Evolutionary conservation across 64 coral and sea anemone genomes (phyloP).

Genomic region (Stichodactyla mertensii): DNA sequence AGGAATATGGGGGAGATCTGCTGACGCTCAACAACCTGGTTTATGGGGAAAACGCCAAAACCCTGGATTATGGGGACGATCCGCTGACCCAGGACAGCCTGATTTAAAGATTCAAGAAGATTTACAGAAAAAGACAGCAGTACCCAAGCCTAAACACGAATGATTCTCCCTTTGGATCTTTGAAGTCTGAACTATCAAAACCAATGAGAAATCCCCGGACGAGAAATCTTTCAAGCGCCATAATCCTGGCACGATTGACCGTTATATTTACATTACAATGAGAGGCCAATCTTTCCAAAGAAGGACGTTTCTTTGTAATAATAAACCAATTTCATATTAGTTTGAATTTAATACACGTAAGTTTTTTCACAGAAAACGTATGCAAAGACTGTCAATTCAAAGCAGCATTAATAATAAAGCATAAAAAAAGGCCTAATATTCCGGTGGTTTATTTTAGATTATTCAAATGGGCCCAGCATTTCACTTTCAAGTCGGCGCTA

Average conservation of each 20-base stretch:
- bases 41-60: not conserved
- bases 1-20: not conserved
- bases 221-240: not conserved
- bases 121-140: slow-evolving; percentile 9
- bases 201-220: not conserved
- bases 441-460: not conserved
- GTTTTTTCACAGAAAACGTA: not conserved
- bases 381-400: not conserved
- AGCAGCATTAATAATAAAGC: not conserved
- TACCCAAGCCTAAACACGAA: not conserved
- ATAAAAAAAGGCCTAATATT: not conserved
- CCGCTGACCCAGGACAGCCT: not conserved
- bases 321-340: not conserved
- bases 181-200: not conserved
- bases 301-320: not conserved
- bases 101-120: not conserved
- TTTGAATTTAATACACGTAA: not conserved
- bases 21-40: not conserved
- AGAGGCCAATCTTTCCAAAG: not conserved
- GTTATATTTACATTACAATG: not conserved
- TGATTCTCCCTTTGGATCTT: not conserved
- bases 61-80: not conserved
- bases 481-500: not conserved
- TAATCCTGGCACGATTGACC: not conserved
- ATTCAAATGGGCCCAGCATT: not conserved